Base-by-base conservation (phyloP, 1,140 invertebrate genomes). In the Diplogasteroides magnus region DNA sequence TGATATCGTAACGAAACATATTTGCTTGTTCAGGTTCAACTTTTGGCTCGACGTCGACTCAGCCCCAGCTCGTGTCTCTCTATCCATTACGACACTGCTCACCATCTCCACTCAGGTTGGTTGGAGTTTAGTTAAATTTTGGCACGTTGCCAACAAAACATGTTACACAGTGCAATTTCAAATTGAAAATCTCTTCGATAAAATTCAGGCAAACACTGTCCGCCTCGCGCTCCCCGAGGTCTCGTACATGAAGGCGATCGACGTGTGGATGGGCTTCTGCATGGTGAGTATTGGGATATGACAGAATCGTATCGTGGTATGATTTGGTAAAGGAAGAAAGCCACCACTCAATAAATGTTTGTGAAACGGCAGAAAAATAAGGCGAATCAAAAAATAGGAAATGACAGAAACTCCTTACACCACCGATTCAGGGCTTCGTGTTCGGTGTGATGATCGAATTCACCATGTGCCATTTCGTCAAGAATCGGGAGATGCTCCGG, bases 1-100 rank as follows among this genome's bases (percentile, higher is more conserved):
- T 6, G 19, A 6, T 48, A 48, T 48, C n/a, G n/a, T n/a, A n/a
- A 64, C 31, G 19, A 29, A 26, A 25, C 62, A 28, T 26, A 29
- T 64, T 15, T 26, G 28, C 14, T 27, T 69, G 55, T 64, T 23
- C 15, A 72, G 73, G 77, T 77, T 84, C n/a, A 82, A 82, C 31
- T 84, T 84, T 70, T 84, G 84, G 84, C 61, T 85, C 11, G 83
- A 84, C 65, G 82, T 84, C 27, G 77, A 82, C 29, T 77, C 80
- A 15, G 83, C 82, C 0, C 84, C 83, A 0, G 83, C 84, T 2
- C 64, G 83, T 28, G 80, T 84, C 19, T 80, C 81, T 0, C 72
- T 84, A 0, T 79, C 77, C 14, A 82, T 82, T 27, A 82, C 80
- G 14, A 81, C 79, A 25, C 72, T 78, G 55, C 64, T 79, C 0